These are phyloP conservation scores for Sphecodes monilicornis DNA, from an alignment of 2,888 invertebrate genomes.

Conservation along the genomic window DNA sequence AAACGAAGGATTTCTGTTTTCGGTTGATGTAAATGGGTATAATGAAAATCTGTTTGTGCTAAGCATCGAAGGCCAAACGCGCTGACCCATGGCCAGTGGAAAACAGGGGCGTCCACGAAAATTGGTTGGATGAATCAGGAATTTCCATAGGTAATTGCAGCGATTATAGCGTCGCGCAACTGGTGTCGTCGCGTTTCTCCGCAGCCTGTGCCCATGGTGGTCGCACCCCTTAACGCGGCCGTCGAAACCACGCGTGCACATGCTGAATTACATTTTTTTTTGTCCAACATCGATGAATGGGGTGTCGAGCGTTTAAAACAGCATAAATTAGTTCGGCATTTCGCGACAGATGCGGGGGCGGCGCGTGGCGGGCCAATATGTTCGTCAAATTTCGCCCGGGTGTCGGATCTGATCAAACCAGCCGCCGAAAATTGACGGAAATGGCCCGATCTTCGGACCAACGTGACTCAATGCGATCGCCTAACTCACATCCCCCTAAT, in stretches of 20 bases:
- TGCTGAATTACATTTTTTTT: slow-evolving; percentile 50
- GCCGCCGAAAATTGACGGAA: neutral
- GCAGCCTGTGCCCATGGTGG: slow-evolving; percentile 46
- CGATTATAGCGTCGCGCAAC: slow-evolving; percentile 81
- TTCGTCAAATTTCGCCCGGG: slow-evolving; percentile 49
- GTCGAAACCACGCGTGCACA: slow-evolving; percentile 36
- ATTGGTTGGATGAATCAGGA: slow-evolving; percentile 79
- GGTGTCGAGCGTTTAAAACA: slow-evolving; percentile 80
- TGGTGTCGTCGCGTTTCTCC: slow-evolving; percentile 76
- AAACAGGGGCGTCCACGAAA: slow-evolving; percentile 67
- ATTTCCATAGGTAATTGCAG: slow-evolving; percentile 83
- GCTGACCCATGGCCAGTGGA: slow-evolving; percentile 65
- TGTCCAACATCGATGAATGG: slow-evolving; percentile 63
- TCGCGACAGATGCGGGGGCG: slow-evolving; percentile 75
- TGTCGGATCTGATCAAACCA: slow-evolving; percentile 46
- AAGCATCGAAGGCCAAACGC: neutral
- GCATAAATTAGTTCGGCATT: slow-evolving; percentile 70
- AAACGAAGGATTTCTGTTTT: neutral
- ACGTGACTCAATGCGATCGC: neutral
- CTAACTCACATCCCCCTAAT: neutral
- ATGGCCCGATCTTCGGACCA: neutral
- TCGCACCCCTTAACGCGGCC: slow-evolving; percentile 32
- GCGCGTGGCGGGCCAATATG: slow-evolving; percentile 72
- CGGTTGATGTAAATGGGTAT: neutral
- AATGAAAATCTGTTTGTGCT: slow-evolving; percentile 23